These are phyloP conservation scores for Crypturellus undulatus DNA, from an alignment of 2,113 vertebrate species.

Conservation along the genomic window DNA sequence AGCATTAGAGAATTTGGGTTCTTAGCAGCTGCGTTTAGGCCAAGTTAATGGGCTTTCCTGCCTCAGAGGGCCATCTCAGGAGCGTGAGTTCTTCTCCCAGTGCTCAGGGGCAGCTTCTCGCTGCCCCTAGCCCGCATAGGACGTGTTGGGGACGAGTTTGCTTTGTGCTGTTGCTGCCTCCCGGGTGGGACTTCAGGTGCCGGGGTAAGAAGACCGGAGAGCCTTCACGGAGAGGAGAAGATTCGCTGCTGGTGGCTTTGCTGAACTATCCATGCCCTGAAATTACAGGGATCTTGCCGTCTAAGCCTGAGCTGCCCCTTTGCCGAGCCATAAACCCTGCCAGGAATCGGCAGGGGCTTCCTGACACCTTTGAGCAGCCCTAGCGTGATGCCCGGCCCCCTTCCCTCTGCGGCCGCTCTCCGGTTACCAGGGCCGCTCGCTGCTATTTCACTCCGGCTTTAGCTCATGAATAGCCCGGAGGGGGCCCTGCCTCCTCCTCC, in stretches of 20 bases:
- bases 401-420: conserved; percentile 20
- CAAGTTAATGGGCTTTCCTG: neutral
- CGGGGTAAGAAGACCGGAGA: neutral
- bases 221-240: neutral
- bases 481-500: conserved; percentile 1
- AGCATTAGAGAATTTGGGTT: neutral
- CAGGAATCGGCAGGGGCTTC: neutral
- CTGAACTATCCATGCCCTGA: neutral
- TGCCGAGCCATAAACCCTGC: rapidly evolving
- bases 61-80: neutral
- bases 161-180: conserved; percentile 2
- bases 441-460: conserved; percentile 65
- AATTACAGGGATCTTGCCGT: neutral
- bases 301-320: neutral
- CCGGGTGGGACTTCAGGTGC: neutral
- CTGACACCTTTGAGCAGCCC: conserved; percentile 29
- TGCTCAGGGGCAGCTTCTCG: neutral
- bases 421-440: conserved; percentile 73
- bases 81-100: neutral
- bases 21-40: neutral
- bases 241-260: neutral
- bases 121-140: neutral
- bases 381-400: neutral
- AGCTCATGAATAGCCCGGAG: conserved; percentile 74
- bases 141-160: neutral